Evolutionary conservation across 2,888 invertebrate genomes (phyloP).

Genomic region (Acronicta aceris): DNA sequence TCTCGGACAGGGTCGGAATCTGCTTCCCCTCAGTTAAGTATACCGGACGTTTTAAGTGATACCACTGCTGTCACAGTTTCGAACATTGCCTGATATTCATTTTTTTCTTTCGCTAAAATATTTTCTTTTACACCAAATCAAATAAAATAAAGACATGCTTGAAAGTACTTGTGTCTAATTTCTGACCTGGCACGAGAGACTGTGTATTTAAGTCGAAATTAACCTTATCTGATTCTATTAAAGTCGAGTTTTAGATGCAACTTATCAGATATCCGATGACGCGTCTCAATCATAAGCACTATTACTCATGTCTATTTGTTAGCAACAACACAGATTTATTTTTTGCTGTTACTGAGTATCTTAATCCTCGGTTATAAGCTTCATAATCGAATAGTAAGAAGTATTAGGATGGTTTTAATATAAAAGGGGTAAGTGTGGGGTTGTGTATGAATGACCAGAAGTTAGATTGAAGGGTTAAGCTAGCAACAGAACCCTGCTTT

Average conservation of each 20-base stretch:
- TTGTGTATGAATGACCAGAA: conserved; percentile 35
- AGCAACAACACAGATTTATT: conserved; percentile 6
- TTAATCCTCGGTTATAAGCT: background rate
- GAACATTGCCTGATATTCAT: no score
- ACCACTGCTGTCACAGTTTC: no score
- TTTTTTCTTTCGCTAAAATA: no score
- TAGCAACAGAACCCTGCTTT: conserved; percentile 14
- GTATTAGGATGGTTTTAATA: conserved; percentile 23
- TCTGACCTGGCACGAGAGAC: no score
- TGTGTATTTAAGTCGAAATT: no score
- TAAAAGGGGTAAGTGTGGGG: conserved; percentile 34
- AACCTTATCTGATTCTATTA: accelerated
- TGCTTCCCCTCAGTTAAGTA: no score
- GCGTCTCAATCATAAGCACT: conserved; percentile 67
- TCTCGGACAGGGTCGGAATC: no score
- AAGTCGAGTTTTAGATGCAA: conserved; percentile 8
- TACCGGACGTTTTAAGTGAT: no score
- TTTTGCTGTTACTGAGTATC: background rate
- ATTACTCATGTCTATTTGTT: conserved; percentile 45
- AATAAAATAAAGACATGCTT: no score
- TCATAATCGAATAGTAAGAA: background rate
- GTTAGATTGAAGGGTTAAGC: conserved; percentile 34
- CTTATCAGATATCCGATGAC: conserved; percentile 18
- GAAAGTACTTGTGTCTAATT: background rate
- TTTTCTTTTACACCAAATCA: no score